Base-by-base conservation (phyloP, 2,888 invertebrate genomes). In the Synanthedon andrenaeformis region DNA sequence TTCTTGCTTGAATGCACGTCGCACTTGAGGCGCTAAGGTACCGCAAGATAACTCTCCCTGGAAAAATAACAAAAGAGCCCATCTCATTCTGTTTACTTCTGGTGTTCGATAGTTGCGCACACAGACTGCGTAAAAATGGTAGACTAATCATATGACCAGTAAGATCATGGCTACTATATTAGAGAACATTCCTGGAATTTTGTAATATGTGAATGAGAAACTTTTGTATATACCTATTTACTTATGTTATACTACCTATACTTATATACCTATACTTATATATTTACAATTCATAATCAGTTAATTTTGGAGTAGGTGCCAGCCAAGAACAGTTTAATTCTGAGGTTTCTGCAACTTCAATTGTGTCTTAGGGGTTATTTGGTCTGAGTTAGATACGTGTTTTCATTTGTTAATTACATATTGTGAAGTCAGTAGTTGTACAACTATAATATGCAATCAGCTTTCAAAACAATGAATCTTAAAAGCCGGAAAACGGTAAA, bases 1-100 rank as follows among this genome's bases (percentile, higher is more conserved):
- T 82, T 81, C 79, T 77, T 75, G 75, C 72, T 64, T 69, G 69
- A 67, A 64, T 59, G 66, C 57, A 62, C 63, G 65, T 68, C 66
- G 68, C 66, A 64, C 61, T 56, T 58, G 62, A 62, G 60, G 63
- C 62, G 50, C 35, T 45, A 45, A 14, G 50, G 12, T 50, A 12
- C 51, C n/a, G 6, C 28, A 35, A n/a, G 35, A 51, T 41, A 49
- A 45, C 53, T 50, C 45, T 56, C 45, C 51, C 6, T 14, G 17
- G 8, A 17, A 49, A 19, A 17, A 49, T 14, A 13, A 49, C 23
- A 17, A 12, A 42, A 14, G 52, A 17, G 1, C 19, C 19, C 41
- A n/a, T 51, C 41, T 51, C 14, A 14, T n/a, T 6, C 5, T 45
- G 14, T 45, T n/a, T 45, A 45, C n/a, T 45, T 45, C 1, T 14